A percentile compares a stretch with the other conserved stretches of the same genome.
phyloP scores from a whole-genome alignment of 2,797 vertebrate genomes.

The Meriones psammophilus region DNA sequence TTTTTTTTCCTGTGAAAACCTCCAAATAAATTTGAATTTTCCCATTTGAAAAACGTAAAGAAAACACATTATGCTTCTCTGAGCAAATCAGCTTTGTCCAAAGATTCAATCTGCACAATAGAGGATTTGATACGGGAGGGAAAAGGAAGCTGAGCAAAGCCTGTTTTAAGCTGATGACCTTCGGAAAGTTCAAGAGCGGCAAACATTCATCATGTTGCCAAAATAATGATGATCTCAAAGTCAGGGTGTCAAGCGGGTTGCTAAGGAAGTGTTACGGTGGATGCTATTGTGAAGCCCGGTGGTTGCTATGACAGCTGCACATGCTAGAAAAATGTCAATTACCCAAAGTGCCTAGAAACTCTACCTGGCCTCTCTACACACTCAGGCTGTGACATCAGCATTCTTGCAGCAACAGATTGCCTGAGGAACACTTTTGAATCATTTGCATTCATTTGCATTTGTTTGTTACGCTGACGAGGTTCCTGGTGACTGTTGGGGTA shows the following conservation, averaged over 20 bases:
- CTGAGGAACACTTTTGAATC: conserved; percentile 53
- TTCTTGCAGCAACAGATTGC: conserved; percentile 71
- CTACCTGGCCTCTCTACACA: conserved; percentile 16
- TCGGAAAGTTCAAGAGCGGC: conserved; percentile 73
- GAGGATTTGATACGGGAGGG: neutral
- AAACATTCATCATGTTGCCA: conserved; percentile 75
- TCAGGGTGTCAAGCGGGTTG: conserved; percentile 75
- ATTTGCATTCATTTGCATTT: conserved; percentile 57
- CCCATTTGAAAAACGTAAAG: conserved; percentile 16
- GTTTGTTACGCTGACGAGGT: conserved; percentile 63
- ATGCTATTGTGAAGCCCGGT: conserved; percentile 2
- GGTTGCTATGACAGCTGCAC: neutral
- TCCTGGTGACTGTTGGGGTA: conserved; percentile 58
- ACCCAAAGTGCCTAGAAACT: conserved; percentile 10
- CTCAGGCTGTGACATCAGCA: conserved; percentile 59
- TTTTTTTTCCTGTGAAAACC: neutral
- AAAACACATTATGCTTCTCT: neutral
- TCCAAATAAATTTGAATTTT: conserved; percentile 24
- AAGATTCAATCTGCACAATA: neutral
- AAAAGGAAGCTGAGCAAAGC: conserved; percentile 48
- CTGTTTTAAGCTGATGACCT: conserved; percentile 72
- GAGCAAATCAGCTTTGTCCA: neutral
- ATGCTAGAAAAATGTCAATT: neutral
- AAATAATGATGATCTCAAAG: conserved; percentile 76
- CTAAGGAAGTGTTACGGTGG: conserved; percentile 76